phyloP scores from a whole-genome alignment of 2,113 vertebrate species.

The Apaloderma vittatum region DNA sequence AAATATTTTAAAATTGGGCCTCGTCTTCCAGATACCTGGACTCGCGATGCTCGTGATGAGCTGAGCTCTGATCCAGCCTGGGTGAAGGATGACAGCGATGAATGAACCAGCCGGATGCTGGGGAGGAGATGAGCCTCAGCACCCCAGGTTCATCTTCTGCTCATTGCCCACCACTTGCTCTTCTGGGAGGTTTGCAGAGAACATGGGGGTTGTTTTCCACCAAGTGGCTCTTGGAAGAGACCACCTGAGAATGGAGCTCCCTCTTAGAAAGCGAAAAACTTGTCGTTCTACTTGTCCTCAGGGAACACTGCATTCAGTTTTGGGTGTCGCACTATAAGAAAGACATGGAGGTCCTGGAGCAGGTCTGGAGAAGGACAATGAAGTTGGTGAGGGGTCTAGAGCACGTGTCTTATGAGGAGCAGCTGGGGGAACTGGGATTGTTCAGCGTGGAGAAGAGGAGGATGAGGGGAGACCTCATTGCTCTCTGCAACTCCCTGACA shows the following conservation, averaged over 20 bases:
- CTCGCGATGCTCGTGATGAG: background rate
- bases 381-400: too few relatives aligned
- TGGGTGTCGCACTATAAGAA: too few relatives aligned
- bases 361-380: too few relatives aligned
- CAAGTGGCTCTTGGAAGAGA: background rate
- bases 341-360: too few relatives aligned
- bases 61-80: background rate
- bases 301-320: background rate
- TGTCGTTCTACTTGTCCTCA: background rate
- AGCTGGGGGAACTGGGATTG: too few relatives aligned
- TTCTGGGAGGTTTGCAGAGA: background rate
- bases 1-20: background rate
- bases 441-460: too few relatives aligned
- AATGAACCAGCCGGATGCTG: background rate
- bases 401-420: too few relatives aligned
- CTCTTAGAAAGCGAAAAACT: background rate
- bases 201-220: background rate
- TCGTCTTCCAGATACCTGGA: background rate
- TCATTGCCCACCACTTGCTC: background rate
- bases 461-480: too few relatives aligned
- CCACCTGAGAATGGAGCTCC: fast-evolving
- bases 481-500: too few relatives aligned
- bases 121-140: background rate
- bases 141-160: background rate
- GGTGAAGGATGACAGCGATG: background rate